phyloP scores from a whole-genome alignment of 2,888 invertebrate species.

The Stenchaetothrips biformis region DNA sequence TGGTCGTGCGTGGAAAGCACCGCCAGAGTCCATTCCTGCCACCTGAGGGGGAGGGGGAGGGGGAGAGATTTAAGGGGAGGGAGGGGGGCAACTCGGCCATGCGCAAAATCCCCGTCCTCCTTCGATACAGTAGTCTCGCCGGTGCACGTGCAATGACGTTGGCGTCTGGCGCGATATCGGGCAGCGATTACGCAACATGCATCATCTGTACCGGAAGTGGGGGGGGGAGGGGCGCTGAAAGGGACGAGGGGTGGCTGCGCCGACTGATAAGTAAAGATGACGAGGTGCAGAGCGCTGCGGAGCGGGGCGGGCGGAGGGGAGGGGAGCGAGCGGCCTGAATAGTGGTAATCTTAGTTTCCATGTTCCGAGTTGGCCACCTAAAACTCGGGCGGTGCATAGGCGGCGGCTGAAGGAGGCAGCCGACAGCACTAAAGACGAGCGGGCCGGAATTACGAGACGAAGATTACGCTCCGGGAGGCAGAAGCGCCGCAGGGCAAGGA shows the following conservation, averaged over 20 bases:
- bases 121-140: too few species aligned
- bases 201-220: slow-evolving; percentile 24
- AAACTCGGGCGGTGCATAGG: too few species aligned
- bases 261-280: slow-evolving; percentile 16
- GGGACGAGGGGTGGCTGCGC: neutral
- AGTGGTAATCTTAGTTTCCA: too few species aligned
- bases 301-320: neutral
- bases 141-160: neutral
- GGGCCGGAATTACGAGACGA: neutral
- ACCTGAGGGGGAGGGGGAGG: neutral
- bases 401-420: too few species aligned
- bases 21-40: too few species aligned
- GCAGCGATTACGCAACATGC: slow-evolving; percentile 21
- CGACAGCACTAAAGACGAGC: too few species aligned
- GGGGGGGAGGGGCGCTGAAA: neutral
- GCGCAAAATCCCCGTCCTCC: too few species aligned
- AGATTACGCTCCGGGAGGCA: neutral
- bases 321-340: neutral
- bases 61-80: neutral
- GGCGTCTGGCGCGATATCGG: neutral
- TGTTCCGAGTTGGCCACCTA: too few species aligned
- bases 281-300: neutral
- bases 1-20: too few species aligned
- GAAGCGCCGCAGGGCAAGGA: neutral
- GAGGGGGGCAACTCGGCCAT: too few species aligned